Evolutionary conservation across 37 sponge, comb jelly and placozoan species (phyloP).

Genomic region (Amphimedon queenslandica): DNA sequence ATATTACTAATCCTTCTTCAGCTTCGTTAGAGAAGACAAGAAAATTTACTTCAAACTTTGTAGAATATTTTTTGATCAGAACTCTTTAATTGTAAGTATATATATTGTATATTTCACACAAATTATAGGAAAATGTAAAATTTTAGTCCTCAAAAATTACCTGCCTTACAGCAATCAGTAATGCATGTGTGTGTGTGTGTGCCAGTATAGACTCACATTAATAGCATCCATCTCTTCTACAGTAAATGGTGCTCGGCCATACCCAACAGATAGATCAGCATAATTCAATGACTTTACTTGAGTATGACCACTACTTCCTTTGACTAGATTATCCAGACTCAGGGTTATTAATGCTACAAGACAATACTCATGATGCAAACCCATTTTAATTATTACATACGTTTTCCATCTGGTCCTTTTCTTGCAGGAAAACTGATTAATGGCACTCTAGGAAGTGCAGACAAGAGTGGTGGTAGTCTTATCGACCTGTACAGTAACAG

Average conservation of each 20-base stretch:
- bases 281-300: no score
- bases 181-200: no score
- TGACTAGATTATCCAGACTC: neutral
- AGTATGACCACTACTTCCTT: neutral
- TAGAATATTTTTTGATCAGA: no score
- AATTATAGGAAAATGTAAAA: no score
- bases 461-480: neutral
- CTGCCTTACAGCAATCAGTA: no score
- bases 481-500: neutral
- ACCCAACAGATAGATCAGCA: slow-evolving; percentile 6
- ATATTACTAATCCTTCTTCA: no score
- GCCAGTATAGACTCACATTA: slow-evolving; percentile 55
- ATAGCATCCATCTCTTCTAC: slow-evolving; percentile 57
- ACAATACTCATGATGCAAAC: neutral
- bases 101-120: no score
- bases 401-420: slow-evolving; percentile 21
- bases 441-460: neutral
- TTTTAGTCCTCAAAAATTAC: no score
- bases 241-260: slow-evolving; percentile 38
- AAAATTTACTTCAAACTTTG: no score
- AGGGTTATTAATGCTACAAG: neutral
- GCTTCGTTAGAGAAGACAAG: neutral
- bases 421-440: slow-evolving; percentile 17
- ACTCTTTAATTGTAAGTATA: no score
- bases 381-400: slow-evolving; percentile 7